A percentile compares a stretch with the other conserved stretches of the same genome.
Conservation (phyloP, 2,113 vertebrate genomes). For the Planiliza haematocheilus region DNA sequence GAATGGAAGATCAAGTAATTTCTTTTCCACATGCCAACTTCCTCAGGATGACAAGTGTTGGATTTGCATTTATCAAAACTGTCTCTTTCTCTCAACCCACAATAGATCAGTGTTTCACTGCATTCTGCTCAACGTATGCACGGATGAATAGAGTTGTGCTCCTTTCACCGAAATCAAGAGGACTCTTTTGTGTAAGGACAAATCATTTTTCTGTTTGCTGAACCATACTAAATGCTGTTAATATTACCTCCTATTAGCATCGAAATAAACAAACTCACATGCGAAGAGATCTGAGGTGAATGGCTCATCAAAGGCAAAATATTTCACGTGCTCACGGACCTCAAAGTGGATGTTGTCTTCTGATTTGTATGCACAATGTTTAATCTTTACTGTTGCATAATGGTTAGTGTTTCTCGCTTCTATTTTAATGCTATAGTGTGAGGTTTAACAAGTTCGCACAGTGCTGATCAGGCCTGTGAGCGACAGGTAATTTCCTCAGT, state of each 20-base stretch:
- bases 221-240: background rate
- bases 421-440: too few relatives aligned
- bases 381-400: background rate
- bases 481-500: too few relatives aligned
- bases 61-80: conserved; percentile 30
- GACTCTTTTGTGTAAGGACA: conserved; percentile 2
- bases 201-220: background rate
- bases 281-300: background rate
- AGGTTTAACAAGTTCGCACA: too few relatives aligned
- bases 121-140: conserved; percentile 1
- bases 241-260: background rate
- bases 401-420: too few relatives aligned
- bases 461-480: too few relatives aligned
- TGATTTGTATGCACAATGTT: background rate
- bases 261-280: background rate
- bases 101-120: conserved; percentile 15
- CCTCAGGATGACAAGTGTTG: conserved; percentile 1
- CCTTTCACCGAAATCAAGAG: conserved; percentile 5
- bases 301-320: background rate
- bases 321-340: too few relatives aligned
- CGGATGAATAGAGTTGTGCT: conserved; percentile 9
- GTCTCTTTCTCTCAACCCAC: conserved; percentile 3
- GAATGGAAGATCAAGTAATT: background rate
- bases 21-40: conserved; percentile 12
- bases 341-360: background rate